These are phyloP conservation scores for Hemibagrus guttatus DNA, from an alignment of 2,797 vertebrate genomes.

Conservation along the genomic window DNA sequence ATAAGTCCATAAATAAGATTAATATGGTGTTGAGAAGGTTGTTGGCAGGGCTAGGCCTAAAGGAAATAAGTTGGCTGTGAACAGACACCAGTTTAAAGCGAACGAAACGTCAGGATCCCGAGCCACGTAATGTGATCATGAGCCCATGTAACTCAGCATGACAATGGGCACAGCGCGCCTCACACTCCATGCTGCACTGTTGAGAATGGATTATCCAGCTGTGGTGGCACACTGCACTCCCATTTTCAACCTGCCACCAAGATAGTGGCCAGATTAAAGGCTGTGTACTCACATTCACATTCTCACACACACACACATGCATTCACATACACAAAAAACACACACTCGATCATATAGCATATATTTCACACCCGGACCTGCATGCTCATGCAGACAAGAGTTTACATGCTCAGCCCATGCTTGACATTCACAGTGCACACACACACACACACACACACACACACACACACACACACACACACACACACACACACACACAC, in stretches of 20 bases:
- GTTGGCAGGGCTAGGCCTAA: conserved; percentile 88
- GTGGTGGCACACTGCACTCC: conserved; percentile 74
- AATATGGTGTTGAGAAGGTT: conserved; percentile 97
- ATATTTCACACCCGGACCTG: conserved; percentile 34
- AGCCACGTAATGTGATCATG: conserved; percentile 97
- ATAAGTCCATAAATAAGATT: conserved; percentile 99
- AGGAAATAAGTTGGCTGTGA: conserved; percentile 91
- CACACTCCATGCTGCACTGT: conserved; percentile 84
- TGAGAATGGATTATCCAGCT: conserved; percentile 95
- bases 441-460: conserved; percentile 14
- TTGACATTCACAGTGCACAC: conserved; percentile 13
- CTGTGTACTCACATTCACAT: conserved; percentile 40
- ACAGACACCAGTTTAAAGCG: conserved; percentile 93
- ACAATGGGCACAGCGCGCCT: conserved; percentile 82
- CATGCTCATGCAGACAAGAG: conserved; percentile 29
- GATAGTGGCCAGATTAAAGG: conserved; percentile 73
- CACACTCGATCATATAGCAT: conserved; percentile 36
- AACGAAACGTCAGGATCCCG: conserved; percentile 98
- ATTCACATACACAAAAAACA: conserved; percentile 49
- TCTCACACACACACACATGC: conserved; percentile 31
- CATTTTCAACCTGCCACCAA: conserved; percentile 78
- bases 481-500: neutral
- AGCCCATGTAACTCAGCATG: conserved; percentile 97
- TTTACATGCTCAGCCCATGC: conserved; percentile 29
- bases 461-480: neutral